Conservation (phyloP, 2,797 vertebrate genomes). For the Hephaestus fuliginosus region DNA sequence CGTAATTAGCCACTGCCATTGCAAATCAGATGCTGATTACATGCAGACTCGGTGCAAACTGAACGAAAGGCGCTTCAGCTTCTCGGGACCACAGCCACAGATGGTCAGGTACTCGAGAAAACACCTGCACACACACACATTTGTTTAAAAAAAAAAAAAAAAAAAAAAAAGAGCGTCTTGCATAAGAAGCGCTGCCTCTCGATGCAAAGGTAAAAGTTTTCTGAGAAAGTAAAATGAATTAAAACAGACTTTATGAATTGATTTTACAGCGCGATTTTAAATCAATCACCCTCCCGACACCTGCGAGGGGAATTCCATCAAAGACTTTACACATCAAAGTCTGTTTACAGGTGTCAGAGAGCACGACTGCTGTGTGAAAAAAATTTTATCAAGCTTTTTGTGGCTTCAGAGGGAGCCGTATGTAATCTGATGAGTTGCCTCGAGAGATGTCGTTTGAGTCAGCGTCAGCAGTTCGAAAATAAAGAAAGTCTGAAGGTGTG, state of each 20-base stretch:
- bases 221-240: not conserved
- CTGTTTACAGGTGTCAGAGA: not conserved
- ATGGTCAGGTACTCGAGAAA: not conserved
- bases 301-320: not conserved
- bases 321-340: not conserved
- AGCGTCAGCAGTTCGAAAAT: not conserved
- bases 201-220: not conserved
- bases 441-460: too few relatives aligned
- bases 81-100: conserved; percentile 9
- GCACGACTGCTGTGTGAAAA: not conserved
- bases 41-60: conserved; percentile 9
- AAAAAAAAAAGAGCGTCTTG: not conserved
- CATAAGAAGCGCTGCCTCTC: not conserved
- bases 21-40: conserved; percentile 49
- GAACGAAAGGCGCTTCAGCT: not conserved
- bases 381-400: not conserved
- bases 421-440: not conserved
- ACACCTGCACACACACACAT: not conserved
- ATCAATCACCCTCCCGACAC: not conserved
- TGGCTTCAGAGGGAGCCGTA: not conserved
- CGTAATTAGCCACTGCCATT: conserved; percentile 39
- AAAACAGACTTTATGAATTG: not conserved
- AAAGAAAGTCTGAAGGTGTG: not conserved
- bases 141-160: not conserved
- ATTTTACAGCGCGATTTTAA: not conserved